Percentiles rank a stretch among this genome's conserved stretches.
These are phyloP conservation scores for Ophioderma brevispina DNA, from an alignment of 35 echinoderm and acorn worm genomes.

Conservation along the genomic window DNA sequence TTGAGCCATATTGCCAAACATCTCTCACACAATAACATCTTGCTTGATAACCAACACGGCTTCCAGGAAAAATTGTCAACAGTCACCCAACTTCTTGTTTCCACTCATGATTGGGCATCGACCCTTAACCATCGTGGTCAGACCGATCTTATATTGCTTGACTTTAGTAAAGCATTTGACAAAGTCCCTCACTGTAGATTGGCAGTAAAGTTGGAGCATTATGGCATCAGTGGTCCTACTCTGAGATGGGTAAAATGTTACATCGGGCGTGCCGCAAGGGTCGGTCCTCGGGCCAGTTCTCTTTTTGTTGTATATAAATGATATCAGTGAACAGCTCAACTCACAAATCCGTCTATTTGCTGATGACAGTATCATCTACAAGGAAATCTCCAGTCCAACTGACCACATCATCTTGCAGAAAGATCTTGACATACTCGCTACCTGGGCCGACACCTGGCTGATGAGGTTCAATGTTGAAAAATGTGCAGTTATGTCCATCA, in stretches of 20 bases:
- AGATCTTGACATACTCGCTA: slow-evolving; percentile 19
- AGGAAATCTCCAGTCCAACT: slow-evolving; percentile 6
- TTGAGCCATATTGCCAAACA: slow-evolving; percentile 52
- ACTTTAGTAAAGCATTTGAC: slow-evolving; percentile 80
- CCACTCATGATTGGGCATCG: slow-evolving; percentile 50
- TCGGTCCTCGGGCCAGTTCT: slow-evolving; percentile 53
- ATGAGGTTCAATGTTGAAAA: slow-evolving; percentile 53
- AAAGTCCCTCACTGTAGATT: slow-evolving; percentile 52
- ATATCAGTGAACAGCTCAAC: slow-evolving; percentile 15
- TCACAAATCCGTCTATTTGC: slow-evolving; percentile 32
- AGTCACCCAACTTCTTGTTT: slow-evolving; percentile 34
- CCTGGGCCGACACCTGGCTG: slow-evolving; percentile 34
- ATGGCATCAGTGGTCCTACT: slow-evolving; percentile 26
- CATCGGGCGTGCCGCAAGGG: slow-evolving; percentile 57
- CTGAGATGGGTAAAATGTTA: slow-evolving; percentile 40
- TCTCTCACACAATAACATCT: slow-evolving; percentile 38
- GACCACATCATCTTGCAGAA: slow-evolving; percentile 29
- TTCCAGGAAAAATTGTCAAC: slow-evolving; percentile 52
- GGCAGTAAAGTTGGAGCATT: slow-evolving; percentile 36
- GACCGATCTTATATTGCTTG: slow-evolving; percentile 66
- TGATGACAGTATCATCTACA: slow-evolving; percentile 53
- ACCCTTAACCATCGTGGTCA: slow-evolving; percentile 39
- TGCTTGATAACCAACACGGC: slow-evolving; percentile 63
- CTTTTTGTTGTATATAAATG: slow-evolving; percentile 51
- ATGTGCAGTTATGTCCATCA: slow-evolving; percentile 37